phyloP scores from a whole-genome alignment of 2,113 vertebrate genomes.

The Muntiacus muntjak region DNA sequence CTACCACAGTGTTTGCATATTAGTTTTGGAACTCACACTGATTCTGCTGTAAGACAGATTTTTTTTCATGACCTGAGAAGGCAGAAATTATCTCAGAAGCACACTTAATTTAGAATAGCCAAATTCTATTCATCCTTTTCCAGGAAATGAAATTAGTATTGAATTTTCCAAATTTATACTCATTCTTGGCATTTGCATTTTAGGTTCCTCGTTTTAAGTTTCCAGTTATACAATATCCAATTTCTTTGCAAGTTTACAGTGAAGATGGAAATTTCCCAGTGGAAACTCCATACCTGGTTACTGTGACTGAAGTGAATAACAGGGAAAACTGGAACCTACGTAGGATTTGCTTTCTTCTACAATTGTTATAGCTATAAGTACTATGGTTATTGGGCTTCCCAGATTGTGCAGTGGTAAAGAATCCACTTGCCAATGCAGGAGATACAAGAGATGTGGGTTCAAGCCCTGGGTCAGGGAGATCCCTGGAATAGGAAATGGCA shows the following conservation, averaged over 20 bases:
- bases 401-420: neutral
- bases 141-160: neutral
- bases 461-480: neutral
- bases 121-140: neutral
- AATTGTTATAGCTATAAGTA: neutral
- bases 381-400: neutral
- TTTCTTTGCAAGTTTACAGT: constrained; percentile 43
- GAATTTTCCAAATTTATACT: neutral
- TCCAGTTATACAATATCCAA: constrained; percentile 58
- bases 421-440: neutral
- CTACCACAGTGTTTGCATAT: neutral
- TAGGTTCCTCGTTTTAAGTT: constrained; percentile 71
- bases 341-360: constrained; percentile 37
- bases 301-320: constrained; percentile 62
- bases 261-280: neutral
- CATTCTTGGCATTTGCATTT: constrained; percentile 48
- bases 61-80: neutral
- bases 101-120: neutral
- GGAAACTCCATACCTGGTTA: constrained; percentile 51
- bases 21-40: neutral
- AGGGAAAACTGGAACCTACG: constrained; percentile 66
- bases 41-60: neutral
- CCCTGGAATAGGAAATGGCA: neutral
- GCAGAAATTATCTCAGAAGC: neutral
- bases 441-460: neutral